Evolutionary conservation across 1,140 invertebrate genomes (phyloP).

Genomic region (Luehdorfia chinensis): DNA sequence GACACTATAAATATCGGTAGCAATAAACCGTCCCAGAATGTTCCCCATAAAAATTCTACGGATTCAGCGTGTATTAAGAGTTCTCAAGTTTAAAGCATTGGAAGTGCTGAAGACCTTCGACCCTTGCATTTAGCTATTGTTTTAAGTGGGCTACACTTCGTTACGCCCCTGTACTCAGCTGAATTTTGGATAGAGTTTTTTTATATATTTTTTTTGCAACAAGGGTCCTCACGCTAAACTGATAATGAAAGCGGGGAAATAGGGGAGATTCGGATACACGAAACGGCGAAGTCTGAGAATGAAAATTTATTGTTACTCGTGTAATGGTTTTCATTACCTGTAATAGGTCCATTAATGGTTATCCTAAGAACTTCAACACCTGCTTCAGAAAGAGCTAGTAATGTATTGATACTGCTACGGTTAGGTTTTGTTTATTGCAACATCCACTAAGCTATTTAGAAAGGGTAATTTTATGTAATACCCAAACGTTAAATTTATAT

Average conservation of each 20-base stretch:
- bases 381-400: slow-evolving; percentile 25
- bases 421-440: slow-evolving; percentile 15
- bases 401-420: slow-evolving; percentile 15
- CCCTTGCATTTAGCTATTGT: slow-evolving; percentile 72
- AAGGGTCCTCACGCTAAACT: slow-evolving; percentile 59
- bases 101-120: slow-evolving; percentile 45
- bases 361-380: slow-evolving; percentile 48
- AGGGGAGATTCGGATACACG: slow-evolving; percentile 33
- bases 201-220: slow-evolving; percentile 50
- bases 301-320: slow-evolving; percentile 61
- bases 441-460: slow-evolving; percentile 10
- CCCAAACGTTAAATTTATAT: no score
- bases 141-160: slow-evolving; percentile 71
- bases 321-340: slow-evolving; percentile 54
- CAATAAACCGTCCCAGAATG: slow-evolving; percentile 55
- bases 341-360: slow-evolving; percentile 54
- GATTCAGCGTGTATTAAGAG: slow-evolving; percentile 73
- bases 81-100: slow-evolving; percentile 55
- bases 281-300: slow-evolving; percentile 49
- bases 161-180: slow-evolving; percentile 62
- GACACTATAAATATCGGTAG: slow-evolving; percentile 54
- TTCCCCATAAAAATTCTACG: slow-evolving; percentile 61
- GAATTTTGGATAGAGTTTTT: slow-evolving; percentile 55
- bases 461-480: slow-evolving; percentile 1
- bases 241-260: slow-evolving; percentile 58